phyloP scores from a whole-genome alignment of 2,888 invertebrate genomes.

The Troilus luridus region DNA sequence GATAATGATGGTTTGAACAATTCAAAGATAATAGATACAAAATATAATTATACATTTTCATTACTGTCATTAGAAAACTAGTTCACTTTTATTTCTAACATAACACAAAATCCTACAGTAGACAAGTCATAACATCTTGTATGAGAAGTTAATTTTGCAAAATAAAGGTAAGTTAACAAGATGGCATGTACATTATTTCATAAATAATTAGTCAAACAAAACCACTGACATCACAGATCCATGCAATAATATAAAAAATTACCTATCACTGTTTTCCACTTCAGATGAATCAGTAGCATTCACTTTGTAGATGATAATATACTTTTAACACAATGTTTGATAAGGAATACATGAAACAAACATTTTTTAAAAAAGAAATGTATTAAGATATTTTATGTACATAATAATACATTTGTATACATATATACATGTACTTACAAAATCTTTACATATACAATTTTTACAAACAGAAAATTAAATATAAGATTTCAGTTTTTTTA shows the following conservation, averaged over 20 bases:
- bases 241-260: slow-evolving; percentile 5
- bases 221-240: background rate
- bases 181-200: background rate
- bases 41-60: background rate
- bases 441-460: slow-evolving; percentile 17
- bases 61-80: background rate
- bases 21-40: background rate
- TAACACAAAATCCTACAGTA: background rate
- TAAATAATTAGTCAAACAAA: background rate
- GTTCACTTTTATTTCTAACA: background rate
- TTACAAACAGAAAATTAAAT: slow-evolving; percentile 44
- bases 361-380: background rate
- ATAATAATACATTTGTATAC: slow-evolving; percentile 46
- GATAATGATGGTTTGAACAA: background rate
- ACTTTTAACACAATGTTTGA: background rate
- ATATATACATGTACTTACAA: slow-evolving; percentile 13
- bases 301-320: background rate
- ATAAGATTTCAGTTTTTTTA: slow-evolving; percentile 11
- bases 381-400: slow-evolving; percentile 43
- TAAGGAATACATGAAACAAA: slow-evolving; percentile 27
- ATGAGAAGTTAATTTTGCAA: background rate
- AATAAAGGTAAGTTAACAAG: background rate
- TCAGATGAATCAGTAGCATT: background rate
- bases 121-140: too few species aligned
- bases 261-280: slow-evolving; percentile 19